Evolutionary conservation across 2,797 vertebrate species (phyloP).

Genomic region (Argyrosomus regius): DNA sequence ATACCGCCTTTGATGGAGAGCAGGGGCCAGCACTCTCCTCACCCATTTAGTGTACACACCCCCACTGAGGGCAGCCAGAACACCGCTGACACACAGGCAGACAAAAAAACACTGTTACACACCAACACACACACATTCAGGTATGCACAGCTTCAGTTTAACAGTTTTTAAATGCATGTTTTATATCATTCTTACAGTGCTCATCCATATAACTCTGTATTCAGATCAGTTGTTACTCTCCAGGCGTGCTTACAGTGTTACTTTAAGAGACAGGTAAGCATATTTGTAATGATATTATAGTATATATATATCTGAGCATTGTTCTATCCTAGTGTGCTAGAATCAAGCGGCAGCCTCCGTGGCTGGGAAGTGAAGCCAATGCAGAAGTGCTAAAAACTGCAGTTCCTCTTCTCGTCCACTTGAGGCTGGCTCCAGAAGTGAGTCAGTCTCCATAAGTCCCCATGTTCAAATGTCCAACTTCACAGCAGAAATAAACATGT

Average conservation of each 20-base stretch:
- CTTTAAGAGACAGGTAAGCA: background rate
- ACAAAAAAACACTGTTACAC: slow-evolving; percentile 41
- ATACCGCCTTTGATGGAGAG: slow-evolving; percentile 77
- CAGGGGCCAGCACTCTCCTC: slow-evolving; percentile 63
- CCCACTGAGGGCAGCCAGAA: slow-evolving; percentile 60
- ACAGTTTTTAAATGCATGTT: background rate
- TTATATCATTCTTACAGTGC: background rate
- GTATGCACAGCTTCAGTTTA: background rate
- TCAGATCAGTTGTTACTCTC: background rate
- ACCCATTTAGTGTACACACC: slow-evolving; percentile 69
- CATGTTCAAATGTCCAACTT: no score
- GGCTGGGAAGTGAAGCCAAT: no score
- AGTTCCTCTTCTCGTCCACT: no score
- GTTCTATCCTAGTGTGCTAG: background rate
- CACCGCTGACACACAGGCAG: slow-evolving; percentile 42
- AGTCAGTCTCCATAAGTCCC: no score
- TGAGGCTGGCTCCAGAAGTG: no score
- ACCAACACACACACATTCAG: background rate
- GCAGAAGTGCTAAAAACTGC: no score
- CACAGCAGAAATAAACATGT: no score
- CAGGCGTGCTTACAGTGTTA: background rate
- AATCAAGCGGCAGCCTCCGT: background rate
- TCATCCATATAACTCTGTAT: background rate
- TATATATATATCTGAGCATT: background rate
- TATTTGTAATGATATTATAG: background rate